phyloP scores from a whole-genome alignment of 2,113 vertebrate genomes.

The Myotis yumanensis region DNA sequence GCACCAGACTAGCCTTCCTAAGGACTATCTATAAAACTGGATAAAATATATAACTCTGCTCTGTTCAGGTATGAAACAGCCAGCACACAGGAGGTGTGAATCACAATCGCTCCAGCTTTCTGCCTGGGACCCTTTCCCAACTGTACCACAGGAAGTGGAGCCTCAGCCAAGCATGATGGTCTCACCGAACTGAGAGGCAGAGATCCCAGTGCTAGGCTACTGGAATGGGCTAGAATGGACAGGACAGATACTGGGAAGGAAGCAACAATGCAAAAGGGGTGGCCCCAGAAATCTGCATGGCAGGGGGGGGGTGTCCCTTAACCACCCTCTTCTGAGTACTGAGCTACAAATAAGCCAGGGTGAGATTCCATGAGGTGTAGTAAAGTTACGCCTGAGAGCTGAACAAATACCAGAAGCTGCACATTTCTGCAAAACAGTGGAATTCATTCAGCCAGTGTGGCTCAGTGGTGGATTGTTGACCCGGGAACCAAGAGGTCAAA shows the following conservation, averaged over 20 bases:
- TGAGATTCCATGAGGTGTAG: not conserved
- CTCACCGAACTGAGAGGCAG: not conserved
- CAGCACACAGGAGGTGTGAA: not conserved
- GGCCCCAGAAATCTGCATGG: not conserved
- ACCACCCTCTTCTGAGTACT: not conserved
- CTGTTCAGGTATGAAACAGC: not conserved
- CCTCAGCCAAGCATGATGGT: not conserved
- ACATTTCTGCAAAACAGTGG: not conserved
- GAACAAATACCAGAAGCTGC: not conserved
- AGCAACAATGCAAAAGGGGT: not conserved
- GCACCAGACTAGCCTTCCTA: not conserved
- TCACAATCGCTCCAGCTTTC: not conserved
- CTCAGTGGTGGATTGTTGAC: no score
- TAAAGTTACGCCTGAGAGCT: not conserved
- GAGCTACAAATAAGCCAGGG: not conserved
- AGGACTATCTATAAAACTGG: not conserved
- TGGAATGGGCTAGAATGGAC: not conserved
- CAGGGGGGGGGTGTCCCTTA: not conserved
- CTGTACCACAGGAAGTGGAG: not conserved
- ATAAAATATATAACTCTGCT: not conserved
- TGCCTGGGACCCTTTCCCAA: not conserved
- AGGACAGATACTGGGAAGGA: not conserved
- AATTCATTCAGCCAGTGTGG: not conserved
- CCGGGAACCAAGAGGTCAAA: no score
- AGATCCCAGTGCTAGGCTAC: not conserved